A percentile compares a stretch with the other conserved stretches of the same genome.
These are phyloP conservation scores for Cyprinodon variegatus DNA, from an alignment of 2,113 vertebrate species.

Conservation along the genomic window DNA sequence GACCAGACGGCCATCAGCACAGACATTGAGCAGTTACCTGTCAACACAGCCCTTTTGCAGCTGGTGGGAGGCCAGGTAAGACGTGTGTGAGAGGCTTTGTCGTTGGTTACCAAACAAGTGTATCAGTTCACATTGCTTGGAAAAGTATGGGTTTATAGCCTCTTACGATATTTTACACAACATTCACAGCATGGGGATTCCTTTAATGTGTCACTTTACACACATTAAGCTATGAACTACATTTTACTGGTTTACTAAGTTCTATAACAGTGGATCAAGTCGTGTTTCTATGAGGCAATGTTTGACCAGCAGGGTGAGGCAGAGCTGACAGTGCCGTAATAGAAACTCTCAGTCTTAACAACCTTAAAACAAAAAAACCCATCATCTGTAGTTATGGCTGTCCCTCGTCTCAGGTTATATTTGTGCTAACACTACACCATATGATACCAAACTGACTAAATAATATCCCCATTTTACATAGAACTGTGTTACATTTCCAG, in stretches of 20 bases:
- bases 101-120: neutral
- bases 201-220: slow-evolving; percentile 37
- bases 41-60: slow-evolving; percentile 95
- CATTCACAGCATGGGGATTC: slow-evolving; percentile 22
- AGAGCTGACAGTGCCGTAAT: slow-evolving; percentile 23
- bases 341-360: slow-evolving; percentile 1
- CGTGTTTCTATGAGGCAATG: slow-evolving; percentile 8
- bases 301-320: slow-evolving; percentile 39
- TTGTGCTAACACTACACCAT: slow-evolving; percentile 1
- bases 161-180: slow-evolving; percentile 18
- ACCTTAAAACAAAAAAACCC: neutral
- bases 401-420: neutral
- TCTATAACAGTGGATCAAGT: neutral
- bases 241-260: slow-evolving; percentile 32
- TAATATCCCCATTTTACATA: neutral
- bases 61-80: slow-evolving; percentile 95
- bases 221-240: slow-evolving; percentile 32
- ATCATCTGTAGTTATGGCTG: neutral
- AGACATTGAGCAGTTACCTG: slow-evolving; percentile 96
- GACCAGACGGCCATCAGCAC: slow-evolving; percentile 99
- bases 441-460: neutral
- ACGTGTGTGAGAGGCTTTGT: neutral
- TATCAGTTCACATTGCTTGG: neutral
- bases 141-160: neutral
- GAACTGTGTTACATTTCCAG: neutral